Base-by-base conservation (phyloP, 2,888 invertebrate species). In the Lathronympha strigana region DNA sequence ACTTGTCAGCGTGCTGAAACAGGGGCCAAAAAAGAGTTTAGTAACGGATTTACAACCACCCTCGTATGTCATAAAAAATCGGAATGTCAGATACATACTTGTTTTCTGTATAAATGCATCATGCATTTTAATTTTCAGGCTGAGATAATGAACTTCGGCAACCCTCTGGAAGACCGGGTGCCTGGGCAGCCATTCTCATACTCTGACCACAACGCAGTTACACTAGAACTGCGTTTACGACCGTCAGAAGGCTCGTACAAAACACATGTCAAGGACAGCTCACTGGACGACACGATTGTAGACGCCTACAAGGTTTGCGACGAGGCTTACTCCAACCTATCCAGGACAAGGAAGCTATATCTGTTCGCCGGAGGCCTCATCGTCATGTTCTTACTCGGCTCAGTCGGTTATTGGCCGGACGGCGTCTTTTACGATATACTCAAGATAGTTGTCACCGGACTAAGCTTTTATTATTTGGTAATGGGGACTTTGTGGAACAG, bases 151-250 rank as follows among this genome's bases (percentile, higher is more conserved):
- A 93, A 93, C 69, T 96, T 95, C 77, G 88, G 92, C 9, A 93
- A 95, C 69, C 97, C 97, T 0, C 92, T 97, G 69, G 94, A 96
- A 70, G 92, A 94, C 60, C 92, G 95, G 74, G 95, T 98, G 38
- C 96, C 97, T 0, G 94, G 93, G 21, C 87, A 93, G 70, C 80
- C 90, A 60, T 96, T 95, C 75, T 97, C 97, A 74, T 98, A 95
- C 85, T 98, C 98, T 0, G 98, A 98, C 83, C 98, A 98, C 82
- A 98, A 98, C 86, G 98, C 97, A 13, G 95, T 98, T 6, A 86
- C 93, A 67, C 93, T 95, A 6, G 93, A 89, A 71, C 63, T 94
- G 8, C 73, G 72, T 31, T 51, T 90, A 0, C 81, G 71, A 62
- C 72, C 73, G 13, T 68, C 70, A 0, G 72, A 72, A 6, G 67